Base-by-base conservation (phyloP, 53 echinoderm and acorn worm genomes). In the Echinometra lucunter region DNA sequence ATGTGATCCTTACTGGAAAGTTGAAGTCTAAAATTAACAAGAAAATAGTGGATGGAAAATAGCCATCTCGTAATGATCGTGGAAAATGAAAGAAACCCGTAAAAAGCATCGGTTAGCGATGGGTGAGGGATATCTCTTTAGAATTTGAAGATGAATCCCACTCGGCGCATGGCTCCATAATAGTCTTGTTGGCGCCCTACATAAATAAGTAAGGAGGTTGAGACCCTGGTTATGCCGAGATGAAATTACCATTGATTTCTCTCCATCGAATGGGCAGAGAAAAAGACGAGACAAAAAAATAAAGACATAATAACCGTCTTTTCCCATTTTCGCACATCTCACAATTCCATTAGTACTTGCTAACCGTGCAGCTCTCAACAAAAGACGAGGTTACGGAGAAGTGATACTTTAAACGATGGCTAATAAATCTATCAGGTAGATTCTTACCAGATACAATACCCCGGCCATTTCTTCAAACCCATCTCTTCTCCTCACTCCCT, bases 181-280 rank as follows among this genome's bases (percentile, higher is more conserved):
- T 89, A 89, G 89, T 27, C 60, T 37, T 58, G 47, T 57, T 58
- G 89, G 58, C 60, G 60, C 89, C 89, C 89, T 58, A 89, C 60
- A 89, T 89, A 58, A 91, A 91, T 91, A 69, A 91, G 70, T 91
- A 72, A 91, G 44, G n/a, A n/a, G 42, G 38, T 70, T 44, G 91
- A 91, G 30, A 70, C 69, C 66, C 21, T 11, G 27, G 69, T 27
- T 40, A 58, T 63, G 45, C 69, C 16, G 70, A 70, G 38, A 91
- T 91, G 91, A 91, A 91, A 91, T 91, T 91, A 91, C 70, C 66
- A 91, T 91, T 45, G 91, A 91, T 91, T 91, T 69, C 91, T 69
- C 91, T 13, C 44, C 70, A 27, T 49, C 37, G 45, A 37, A 67
- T 91, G 25, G 66, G 21, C 66, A 44, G n/a, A 66, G 45, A 67